These are phyloP conservation scores for Aphodius granarius DNA, from an alignment of 2,888 invertebrate species.

Conservation along the genomic window DNA sequence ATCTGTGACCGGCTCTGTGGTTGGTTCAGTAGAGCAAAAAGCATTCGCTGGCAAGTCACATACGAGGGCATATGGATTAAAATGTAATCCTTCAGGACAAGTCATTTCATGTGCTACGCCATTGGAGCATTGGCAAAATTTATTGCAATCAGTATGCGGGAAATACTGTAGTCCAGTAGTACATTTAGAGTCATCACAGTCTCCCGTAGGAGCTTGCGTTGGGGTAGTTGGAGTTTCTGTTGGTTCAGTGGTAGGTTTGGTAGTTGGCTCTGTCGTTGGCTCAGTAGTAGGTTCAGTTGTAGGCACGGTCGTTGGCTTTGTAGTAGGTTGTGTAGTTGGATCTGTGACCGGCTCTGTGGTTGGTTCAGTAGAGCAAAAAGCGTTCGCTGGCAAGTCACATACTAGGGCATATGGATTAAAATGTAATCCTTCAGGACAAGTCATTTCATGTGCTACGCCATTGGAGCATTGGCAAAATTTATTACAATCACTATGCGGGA, in stretches of 20 bases:
- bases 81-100: slow-evolving; percentile 68
- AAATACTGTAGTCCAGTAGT: too few species aligned
- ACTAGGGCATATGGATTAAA: background rate
- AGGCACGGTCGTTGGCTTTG: background rate
- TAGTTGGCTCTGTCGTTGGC: background rate
- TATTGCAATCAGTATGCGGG: slow-evolving; percentile 62
- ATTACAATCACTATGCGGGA: slow-evolving; percentile 60
- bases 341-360: background rate
- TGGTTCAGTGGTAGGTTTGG: too few species aligned
- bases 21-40: background rate
- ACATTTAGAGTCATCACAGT: background rate
- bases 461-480: slow-evolving; percentile 79
- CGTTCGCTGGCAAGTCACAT: background rate
- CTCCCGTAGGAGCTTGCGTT: background rate
- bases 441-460: slow-evolving; percentile 66
- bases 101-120: slow-evolving; percentile 67
- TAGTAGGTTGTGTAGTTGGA: background rate
- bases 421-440: slow-evolving; percentile 70
- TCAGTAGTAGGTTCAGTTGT: background rate
- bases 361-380: background rate
- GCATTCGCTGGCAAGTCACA: background rate
- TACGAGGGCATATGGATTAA: background rate
- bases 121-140: slow-evolving; percentile 78
- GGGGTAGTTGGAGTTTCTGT: background rate
- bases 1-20: background rate